Evolutionary conservation across 2,888 invertebrate species (phyloP).

Genomic region (Oscheius myriophilus): DNA sequence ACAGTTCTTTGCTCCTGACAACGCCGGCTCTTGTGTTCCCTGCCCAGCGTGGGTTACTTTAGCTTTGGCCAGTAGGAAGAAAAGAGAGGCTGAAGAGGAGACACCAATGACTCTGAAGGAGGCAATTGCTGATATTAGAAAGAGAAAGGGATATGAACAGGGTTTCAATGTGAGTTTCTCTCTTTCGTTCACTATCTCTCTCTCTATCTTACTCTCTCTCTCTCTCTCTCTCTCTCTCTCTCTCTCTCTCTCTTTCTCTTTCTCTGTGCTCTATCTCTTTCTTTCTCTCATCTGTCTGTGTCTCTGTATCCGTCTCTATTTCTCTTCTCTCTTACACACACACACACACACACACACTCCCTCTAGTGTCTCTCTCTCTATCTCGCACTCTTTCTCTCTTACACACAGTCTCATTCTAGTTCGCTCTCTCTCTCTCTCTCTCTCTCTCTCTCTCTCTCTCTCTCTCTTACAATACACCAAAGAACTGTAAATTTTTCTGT

Average conservation of each 20-base stretch:
- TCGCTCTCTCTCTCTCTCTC: too few relatives aligned
- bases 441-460: too few relatives aligned
- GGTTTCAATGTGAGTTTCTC: constrained; percentile 44
- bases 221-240: neutral
- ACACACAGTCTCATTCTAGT: too few relatives aligned
- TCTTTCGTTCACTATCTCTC: too few relatives aligned
- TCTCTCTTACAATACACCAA: too few relatives aligned
- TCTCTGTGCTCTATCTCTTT: neutral
- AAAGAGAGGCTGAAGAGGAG: constrained; percentile 17
- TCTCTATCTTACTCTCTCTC: too few relatives aligned
- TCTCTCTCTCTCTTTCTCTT: neutral
- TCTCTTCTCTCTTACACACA: too few relatives aligned
- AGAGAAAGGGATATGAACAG: constrained; percentile 52
- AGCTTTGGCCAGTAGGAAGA: constrained; percentile 58
- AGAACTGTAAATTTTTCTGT: neutral
- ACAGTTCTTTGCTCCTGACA: constrained; percentile 64
- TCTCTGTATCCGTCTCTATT: too few relatives aligned
- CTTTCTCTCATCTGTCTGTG: too few relatives aligned
- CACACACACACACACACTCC: too few relatives aligned
- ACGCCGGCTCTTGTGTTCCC: constrained; percentile 58
- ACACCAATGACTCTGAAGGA: constrained; percentile 45
- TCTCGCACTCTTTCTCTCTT: too few relatives aligned
- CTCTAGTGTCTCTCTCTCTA: too few relatives aligned
- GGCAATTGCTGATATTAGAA: constrained; percentile 55
- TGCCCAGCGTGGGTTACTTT: constrained; percentile 67